A percentile compares a stretch with the other conserved stretches of the same genome.
Evolutionary conservation across 2,113 vertebrate genomes (phyloP).

Genomic region (Dipodomys merriami): DNA sequence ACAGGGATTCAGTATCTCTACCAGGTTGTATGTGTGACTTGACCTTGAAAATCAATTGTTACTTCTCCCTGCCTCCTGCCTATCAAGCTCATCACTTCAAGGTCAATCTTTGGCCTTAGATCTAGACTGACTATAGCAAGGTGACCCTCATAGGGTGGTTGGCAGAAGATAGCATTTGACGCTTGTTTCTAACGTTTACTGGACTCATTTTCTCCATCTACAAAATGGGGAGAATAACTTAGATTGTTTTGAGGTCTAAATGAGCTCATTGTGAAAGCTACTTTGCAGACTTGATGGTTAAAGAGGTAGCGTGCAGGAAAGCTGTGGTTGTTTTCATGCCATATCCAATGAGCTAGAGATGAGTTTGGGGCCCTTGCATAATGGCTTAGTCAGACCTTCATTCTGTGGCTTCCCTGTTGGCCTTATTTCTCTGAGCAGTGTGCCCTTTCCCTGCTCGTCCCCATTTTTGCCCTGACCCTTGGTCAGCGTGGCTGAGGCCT

Average conservation of each 20-base stretch:
- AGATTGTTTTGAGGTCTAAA: slow-evolving; percentile 49
- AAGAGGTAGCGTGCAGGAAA: slow-evolving; percentile 62
- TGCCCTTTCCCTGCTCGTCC: neutral
- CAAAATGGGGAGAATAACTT: slow-evolving; percentile 45
- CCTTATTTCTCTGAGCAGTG: slow-evolving; percentile 40
- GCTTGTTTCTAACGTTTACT: neutral
- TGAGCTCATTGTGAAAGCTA: slow-evolving; percentile 76
- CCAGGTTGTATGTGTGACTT: neutral
- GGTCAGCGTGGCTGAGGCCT: neutral
- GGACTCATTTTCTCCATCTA: slow-evolving; percentile 37
- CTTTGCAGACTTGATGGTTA: slow-evolving; percentile 66
- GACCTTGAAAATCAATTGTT: neutral
- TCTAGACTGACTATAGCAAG: neutral
- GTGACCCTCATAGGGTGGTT: neutral
- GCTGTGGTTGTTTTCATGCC: slow-evolving; percentile 64
- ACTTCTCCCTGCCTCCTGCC: neutral
- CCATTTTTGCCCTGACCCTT: neutral
- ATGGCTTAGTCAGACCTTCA: slow-evolving; percentile 62
- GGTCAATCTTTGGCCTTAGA: neutral
- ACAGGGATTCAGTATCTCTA: neutral
- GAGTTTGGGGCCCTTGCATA: slow-evolving; percentile 56
- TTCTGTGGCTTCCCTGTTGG: slow-evolving; percentile 58
- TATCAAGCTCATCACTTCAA: neutral
- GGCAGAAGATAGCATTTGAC: neutral
- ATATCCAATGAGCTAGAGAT: slow-evolving; percentile 39